Percentiles rank a stretch among this genome's conserved stretches.
phyloP scores from a whole-genome alignment of 1,140 invertebrate genomes.

The Hycleus phaleratus region DNA sequence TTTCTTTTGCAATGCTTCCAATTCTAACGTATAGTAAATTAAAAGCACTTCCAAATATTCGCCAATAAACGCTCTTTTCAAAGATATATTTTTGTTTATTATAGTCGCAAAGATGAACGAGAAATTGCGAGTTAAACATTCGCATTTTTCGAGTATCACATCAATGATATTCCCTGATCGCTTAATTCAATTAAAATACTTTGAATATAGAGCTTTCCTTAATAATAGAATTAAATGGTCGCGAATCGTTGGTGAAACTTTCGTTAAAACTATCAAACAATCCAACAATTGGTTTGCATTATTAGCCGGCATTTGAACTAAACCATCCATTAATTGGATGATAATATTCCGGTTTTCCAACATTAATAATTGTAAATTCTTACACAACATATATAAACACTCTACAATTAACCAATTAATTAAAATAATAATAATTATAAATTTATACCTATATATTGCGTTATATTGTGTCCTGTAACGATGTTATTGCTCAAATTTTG shows the following conservation, averaged over 20 bases:
- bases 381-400: conserved; percentile 45
- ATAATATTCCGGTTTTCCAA: conserved; percentile 44
- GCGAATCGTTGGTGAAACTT: conserved; percentile 41
- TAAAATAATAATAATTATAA: not conserved
- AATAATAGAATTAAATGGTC: conserved; percentile 50
- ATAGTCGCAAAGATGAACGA: too few species aligned
- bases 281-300: conserved; percentile 43
- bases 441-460: conserved; percentile 46
- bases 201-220: conserved; percentile 48
- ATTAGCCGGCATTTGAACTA: conserved; percentile 40
- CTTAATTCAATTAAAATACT: conserved; percentile 28
- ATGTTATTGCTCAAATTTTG: conserved; percentile 45
- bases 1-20: too few species aligned
- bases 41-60: too few species aligned
- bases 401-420: conserved; percentile 38
- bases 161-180: not conserved
- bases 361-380: conserved; percentile 41
- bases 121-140: too few species aligned
- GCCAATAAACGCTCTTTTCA: too few species aligned
- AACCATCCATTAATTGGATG: conserved; percentile 43
- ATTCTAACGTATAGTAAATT: too few species aligned
- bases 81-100: too few species aligned
- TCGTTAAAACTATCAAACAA: conserved; percentile 45
- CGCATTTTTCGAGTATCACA: not conserved
- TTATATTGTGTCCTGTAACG: conserved; percentile 36